Evolutionary conservation across 2,888 invertebrate species (phyloP), one percentile per base, ranked within the genome.

Genomic region (Drosophila niveifrons): DNA sequence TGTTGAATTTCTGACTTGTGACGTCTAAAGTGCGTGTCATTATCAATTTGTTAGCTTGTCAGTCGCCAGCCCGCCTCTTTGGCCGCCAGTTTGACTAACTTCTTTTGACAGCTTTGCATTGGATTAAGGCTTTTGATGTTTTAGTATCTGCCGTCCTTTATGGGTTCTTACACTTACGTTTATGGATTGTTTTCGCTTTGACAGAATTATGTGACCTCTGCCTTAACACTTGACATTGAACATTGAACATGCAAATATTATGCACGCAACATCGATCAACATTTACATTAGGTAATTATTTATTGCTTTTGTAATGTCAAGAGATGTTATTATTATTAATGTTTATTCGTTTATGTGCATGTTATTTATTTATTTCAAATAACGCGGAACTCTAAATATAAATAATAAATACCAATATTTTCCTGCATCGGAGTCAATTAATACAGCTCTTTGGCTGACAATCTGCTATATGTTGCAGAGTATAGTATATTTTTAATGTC

Each of bases 61-160:
- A 62, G 43, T 82, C 86, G 15, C 17, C n/a, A 52, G 29, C 36
- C 29, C 3, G 53, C 82, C 86, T 41, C n/a, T 8, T 52, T n/a
- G n/a, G 29, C 39, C 48, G 52, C 43, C 61, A 39, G 48, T 63
- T 63, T 59, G 50, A 36, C 52, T 67, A 15, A 73, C 31, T 63
- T 68, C 58, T 66, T 73, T 66, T 83, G 87, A 73, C 87, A 81
- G 75, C 63, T 43, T 83, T 62, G 84, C 67, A 59, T 64, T 75
- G 65, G 53, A 67, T 59, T 57, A 65, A 57, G 58, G 53, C 65
- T 31, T 64, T 82, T 47, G 13, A 18, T 15, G 36, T 56, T 50
- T 43, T 28, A 58, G 28, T 61, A 67, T 61, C 48, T 52, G 10
- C 8, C 28, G 39, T 69, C 75, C 51, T 69, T 68, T 73, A 81